Conservation (phyloP, 2,888 invertebrate species). For the Pristionchus fissidentatus region DNA sequence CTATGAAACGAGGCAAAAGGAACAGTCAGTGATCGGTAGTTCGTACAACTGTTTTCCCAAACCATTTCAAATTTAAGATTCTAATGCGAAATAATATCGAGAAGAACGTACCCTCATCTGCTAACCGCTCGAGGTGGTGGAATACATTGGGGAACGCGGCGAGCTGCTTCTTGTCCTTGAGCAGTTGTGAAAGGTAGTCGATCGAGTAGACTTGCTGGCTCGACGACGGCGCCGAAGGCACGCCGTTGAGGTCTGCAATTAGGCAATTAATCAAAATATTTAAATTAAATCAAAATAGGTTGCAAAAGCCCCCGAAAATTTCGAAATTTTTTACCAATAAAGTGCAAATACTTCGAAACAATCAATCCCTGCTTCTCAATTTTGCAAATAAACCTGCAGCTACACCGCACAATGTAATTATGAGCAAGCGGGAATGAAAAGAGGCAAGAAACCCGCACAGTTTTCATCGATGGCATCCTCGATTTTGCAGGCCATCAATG, state of each 20-base stretch:
- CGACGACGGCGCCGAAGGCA: constrained; percentile 36
- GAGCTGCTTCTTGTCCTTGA: constrained; percentile 99
- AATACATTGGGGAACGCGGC: constrained; percentile 99
- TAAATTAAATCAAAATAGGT: background rate
- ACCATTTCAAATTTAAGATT: background rate
- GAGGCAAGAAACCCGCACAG: background rate
- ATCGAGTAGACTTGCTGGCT: constrained; percentile 83
- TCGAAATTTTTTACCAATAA: too few species aligned
- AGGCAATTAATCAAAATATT: background rate
- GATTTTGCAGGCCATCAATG: background rate
- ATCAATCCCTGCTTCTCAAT: background rate
- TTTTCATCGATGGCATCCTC: background rate
- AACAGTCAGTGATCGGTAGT: too few species aligned
- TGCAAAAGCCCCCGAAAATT: too few species aligned
- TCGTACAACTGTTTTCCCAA: background rate
- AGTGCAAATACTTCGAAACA: background rate
- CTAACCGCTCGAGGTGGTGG: constrained; percentile 96
- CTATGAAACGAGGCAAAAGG: too few species aligned
- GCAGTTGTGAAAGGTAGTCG: constrained; percentile 99
- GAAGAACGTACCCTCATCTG: constrained; percentile 96
- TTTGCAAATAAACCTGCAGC: background rate
- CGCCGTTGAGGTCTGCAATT: constrained; percentile 22
- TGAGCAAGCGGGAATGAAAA: background rate
- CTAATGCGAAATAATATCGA: background rate
- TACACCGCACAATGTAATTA: background rate